Base-by-base conservation (phyloP, 2,113 vertebrate genomes). In the Corynorhinus townsendii region DNA sequence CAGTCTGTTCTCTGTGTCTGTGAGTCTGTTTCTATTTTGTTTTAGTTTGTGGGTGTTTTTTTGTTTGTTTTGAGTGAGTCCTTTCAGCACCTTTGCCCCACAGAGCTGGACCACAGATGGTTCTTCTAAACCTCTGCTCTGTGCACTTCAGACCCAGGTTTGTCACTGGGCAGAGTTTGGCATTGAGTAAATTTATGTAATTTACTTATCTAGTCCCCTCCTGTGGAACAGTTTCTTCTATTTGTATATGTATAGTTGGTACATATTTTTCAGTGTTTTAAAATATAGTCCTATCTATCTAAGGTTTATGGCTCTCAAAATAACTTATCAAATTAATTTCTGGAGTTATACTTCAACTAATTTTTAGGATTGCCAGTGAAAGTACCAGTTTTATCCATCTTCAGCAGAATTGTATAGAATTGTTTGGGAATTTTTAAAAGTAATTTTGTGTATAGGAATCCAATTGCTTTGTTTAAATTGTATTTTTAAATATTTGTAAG, bases 271-370 rank as follows among this genome's bases (percentile, higher is more conserved):
- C 38, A 93, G 47, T 73, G 6, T 79, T 79, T 82, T 73, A 35
- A 80, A 90, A 73, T 52, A 38, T 43, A 72, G 40, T 49, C 22
- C 62, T 94, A 69, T 89, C 69, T 84, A 38, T 2, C 5, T 35
- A 33, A 80, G 33, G 40, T 62, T 86, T 35, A 71, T 72, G 49
- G 33, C 47, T 92, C 49, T 82, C 89, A 43, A 94, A 84, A 71
- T 90, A 79, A 62, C 24, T 72, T 90, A 43, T 71, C 59, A 54
- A 90, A 86, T 92, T 89, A 43, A 81, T 89, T 94, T 92, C 75
- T 91, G 16, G 19, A 93, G 26, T 11, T 38, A 56, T 85, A 69
- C 7, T 8, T 16, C 59, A 56, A 0, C 77, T 81, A 47, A 35
- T 38, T 72, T 49, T 93, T 47, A 90, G 19, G 5, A 35, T 87